Percentiles rank a stretch among this genome's conserved stretches.
These are phyloP conservation scores for Corella eumyota DNA, from an alignment of 23 tunicate species.

Conservation along the genomic window DNA sequence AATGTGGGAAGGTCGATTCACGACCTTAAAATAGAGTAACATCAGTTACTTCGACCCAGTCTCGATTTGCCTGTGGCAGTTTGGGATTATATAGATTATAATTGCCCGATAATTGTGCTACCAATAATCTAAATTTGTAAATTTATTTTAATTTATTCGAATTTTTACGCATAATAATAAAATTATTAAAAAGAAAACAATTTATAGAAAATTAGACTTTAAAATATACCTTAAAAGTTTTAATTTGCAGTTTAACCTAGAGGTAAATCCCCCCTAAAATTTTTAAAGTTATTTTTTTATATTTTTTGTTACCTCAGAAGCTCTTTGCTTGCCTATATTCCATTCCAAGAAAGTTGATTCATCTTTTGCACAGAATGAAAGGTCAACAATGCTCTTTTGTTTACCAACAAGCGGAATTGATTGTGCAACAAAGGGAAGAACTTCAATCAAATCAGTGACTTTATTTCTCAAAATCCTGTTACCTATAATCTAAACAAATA, in stretches of 20 bases:
- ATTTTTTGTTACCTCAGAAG: slow-evolving; percentile 72
- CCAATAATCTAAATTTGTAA: neutral
- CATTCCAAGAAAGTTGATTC: slow-evolving; percentile 64
- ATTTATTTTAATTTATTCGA: neutral
- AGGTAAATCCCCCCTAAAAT: too few relatives aligned
- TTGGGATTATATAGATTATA: too few relatives aligned
- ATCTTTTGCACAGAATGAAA: slow-evolving; percentile 61
- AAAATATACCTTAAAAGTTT: neutral
- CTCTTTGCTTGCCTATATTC: slow-evolving; percentile 83
- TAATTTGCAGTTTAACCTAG: neutral
- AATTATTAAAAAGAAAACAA: neutral
- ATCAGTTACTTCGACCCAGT: too few relatives aligned
- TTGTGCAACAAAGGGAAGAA: slow-evolving; percentile 26
- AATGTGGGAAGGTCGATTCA: too few relatives aligned
- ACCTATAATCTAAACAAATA: slow-evolving; percentile 5
- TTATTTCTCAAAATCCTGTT: slow-evolving; percentile 6
- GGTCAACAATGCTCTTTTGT: slow-evolving; percentile 10
- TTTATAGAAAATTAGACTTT: neutral
- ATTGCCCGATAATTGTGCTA: too few relatives aligned
- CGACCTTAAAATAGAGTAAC: too few relatives aligned
- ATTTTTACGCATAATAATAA: neutral
- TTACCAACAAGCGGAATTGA: slow-evolving; percentile 39
- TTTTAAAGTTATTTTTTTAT: too few relatives aligned
- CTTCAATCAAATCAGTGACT: slow-evolving; percentile 7
- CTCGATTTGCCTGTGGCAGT: too few relatives aligned